Conservation (phyloP, 2,113 vertebrate species). For the Hemicordylus capensis region DNA sequence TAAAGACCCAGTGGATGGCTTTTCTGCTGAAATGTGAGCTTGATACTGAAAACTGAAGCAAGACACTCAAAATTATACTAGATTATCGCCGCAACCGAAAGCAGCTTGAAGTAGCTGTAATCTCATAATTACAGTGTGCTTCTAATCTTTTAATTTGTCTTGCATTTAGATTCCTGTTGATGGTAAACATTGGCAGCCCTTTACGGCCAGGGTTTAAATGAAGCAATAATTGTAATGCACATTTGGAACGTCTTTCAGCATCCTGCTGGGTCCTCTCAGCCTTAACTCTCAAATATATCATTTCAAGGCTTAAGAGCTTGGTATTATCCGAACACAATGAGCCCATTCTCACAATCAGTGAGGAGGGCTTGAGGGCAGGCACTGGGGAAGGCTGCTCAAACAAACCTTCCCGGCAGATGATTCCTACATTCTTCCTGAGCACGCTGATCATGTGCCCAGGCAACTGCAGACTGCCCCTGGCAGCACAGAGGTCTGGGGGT, state of each 20-base stretch:
- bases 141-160: constrained; percentile 29
- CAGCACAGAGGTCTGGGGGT: no score
- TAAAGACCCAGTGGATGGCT: neutral
- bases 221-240: neutral
- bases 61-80: neutral
- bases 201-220: neutral
- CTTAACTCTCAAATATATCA: neutral
- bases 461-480: no score
- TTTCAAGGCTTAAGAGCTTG: neutral
- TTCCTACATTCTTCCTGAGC: no score
- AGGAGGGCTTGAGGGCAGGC: no score
- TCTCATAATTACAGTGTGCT: neutral
- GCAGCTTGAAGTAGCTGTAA: neutral
- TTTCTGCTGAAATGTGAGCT: constrained; percentile 1
- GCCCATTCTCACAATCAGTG: no score
- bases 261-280: no score
- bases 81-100: neutral
- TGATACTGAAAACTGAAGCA: neutral
- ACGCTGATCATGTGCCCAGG: no score
- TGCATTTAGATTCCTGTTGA: neutral
- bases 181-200: neutral
- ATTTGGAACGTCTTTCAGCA: neutral
- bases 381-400: no score
- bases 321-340: neutral
- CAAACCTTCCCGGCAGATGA: no score